Evolutionary conservation across 2,888 invertebrate genomes (phyloP).

Genomic region (Diarsia brunnea): DNA sequence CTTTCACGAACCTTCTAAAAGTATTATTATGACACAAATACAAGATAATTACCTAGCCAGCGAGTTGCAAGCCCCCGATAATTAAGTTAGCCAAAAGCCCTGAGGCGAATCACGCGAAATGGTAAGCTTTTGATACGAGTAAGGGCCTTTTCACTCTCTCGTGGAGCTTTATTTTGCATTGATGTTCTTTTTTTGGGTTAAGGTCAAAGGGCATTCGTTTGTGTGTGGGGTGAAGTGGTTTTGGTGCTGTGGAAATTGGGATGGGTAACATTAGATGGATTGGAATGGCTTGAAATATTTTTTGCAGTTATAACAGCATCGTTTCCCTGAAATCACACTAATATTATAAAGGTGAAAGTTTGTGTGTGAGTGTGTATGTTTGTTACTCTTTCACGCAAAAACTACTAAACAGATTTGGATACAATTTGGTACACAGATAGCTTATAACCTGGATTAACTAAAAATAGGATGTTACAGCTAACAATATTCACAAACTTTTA

Average conservation of each 20-base stretch:
- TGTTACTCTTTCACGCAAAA: too few relatives aligned
- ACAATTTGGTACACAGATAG: too few relatives aligned
- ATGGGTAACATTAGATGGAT: background rate
- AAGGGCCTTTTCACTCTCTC: slow-evolving; percentile 11
- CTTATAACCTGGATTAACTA: too few relatives aligned
- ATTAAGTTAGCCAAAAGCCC: slow-evolving; percentile 48
- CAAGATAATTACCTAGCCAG: slow-evolving; percentile 56
- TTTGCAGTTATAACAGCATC: background rate
- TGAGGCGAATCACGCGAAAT: slow-evolving; percentile 45
- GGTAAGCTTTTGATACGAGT: slow-evolving; percentile 48
- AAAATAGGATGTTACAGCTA: background rate
- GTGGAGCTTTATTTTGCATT: slow-evolving; percentile 15
- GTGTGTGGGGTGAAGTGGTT: background rate
- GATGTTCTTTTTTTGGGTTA: slow-evolving; percentile 19
- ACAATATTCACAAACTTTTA: background rate
- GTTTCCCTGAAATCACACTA: background rate
- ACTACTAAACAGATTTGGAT: too few relatives aligned
- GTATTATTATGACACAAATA: slow-evolving; percentile 48
- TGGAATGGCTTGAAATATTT: too few relatives aligned
- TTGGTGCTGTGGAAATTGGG: background rate
- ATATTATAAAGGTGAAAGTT: too few relatives aligned
- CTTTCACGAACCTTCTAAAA: slow-evolving; percentile 6
- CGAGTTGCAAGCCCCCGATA: slow-evolving; percentile 45
- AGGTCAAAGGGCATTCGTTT: background rate
- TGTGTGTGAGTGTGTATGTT: too few relatives aligned